Percentiles rank a stretch among this genome's conserved stretches.
phyloP scores from a whole-genome alignment of 1,140 invertebrate genomes.

The Meloidogyne hapla region DNA sequence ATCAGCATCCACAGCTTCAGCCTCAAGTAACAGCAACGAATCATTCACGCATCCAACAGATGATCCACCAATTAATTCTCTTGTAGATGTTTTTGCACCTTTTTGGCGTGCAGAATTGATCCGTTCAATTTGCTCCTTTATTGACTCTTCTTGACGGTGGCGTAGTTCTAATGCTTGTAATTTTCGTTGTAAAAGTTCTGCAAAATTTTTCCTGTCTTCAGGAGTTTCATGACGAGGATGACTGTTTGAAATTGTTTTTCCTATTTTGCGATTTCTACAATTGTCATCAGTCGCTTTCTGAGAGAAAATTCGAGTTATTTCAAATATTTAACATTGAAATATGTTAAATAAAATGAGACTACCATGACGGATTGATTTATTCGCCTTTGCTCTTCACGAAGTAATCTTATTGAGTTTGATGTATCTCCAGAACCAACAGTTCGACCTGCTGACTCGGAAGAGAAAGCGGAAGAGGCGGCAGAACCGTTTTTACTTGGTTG shows the following conservation, averaged over 20 bases:
- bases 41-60: neutral
- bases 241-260: neutral
- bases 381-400: conserved; percentile 25
- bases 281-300: neutral
- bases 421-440: neutral
- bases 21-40: neutral
- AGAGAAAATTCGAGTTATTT: neutral
- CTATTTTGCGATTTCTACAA: conserved; percentile 5
- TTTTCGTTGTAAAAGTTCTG: conserved; percentile 39
- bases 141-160: conserved; percentile 19
- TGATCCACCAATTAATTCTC: conserved; percentile 20
- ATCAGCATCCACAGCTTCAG: neutral
- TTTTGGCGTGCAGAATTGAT: conserved; percentile 26
- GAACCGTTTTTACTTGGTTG: conserved; percentile 45
- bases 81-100: conserved; percentile 21
- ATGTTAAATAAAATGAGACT: neutral
- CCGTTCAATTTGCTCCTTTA: conserved; percentile 23
- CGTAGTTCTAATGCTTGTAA: conserved; percentile 26
- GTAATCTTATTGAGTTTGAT: neutral
- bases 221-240: conserved; percentile 39
- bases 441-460: conserved; percentile 31
- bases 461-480: conserved; percentile 47
- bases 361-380: conserved; percentile 21
- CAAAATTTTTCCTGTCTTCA: conserved; percentile 44
- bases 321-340: neutral